A percentile compares a stretch with the other conserved stretches of the same genome.
phyloP scores from a whole-genome alignment of 2,113 vertebrate genomes.

The Butorides virescens region DNA sequence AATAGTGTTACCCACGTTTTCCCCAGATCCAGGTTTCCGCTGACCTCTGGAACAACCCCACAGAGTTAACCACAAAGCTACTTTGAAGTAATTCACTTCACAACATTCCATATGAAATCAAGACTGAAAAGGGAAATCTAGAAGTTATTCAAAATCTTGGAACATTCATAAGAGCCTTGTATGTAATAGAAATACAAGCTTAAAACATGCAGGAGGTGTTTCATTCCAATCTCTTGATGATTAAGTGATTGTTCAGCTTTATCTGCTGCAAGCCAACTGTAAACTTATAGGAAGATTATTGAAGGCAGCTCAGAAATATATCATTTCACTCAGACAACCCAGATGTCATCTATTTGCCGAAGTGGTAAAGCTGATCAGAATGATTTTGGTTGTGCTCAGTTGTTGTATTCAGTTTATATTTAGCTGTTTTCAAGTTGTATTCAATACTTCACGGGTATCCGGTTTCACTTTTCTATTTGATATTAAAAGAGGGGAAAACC shows the following conservation, averaged over 20 bases:
- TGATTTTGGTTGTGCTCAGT: background rate
- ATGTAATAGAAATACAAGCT: slow-evolving; percentile 14
- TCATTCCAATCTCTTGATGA: slow-evolving; percentile 31
- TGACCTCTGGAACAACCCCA: slow-evolving; percentile 50
- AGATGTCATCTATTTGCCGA: slow-evolving; percentile 18
- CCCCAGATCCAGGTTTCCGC: background rate
- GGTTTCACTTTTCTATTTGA: slow-evolving; percentile 15
- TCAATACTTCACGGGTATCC: background rate
- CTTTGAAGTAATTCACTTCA: background rate
- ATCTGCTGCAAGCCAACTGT: slow-evolving; percentile 30
- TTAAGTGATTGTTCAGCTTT: slow-evolving; percentile 31
- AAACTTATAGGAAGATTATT: background rate
- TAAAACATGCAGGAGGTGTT: slow-evolving; percentile 26
- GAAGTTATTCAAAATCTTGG: background rate
- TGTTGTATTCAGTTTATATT: background rate
- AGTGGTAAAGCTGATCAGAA: background rate
- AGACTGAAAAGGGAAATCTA: slow-evolving; percentile 1
- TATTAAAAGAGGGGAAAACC: background rate
- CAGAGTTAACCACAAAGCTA: background rate
- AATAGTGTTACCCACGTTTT: background rate
- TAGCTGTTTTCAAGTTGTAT: background rate
- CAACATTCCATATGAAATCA: background rate
- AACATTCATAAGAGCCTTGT: background rate
- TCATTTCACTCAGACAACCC: slow-evolving; percentile 4
- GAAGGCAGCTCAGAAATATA: slow-evolving; percentile 27